These are phyloP conservation scores for Synergus umbraculus DNA, from an alignment of 2,888 invertebrate species.

Conservation along the genomic window DNA sequence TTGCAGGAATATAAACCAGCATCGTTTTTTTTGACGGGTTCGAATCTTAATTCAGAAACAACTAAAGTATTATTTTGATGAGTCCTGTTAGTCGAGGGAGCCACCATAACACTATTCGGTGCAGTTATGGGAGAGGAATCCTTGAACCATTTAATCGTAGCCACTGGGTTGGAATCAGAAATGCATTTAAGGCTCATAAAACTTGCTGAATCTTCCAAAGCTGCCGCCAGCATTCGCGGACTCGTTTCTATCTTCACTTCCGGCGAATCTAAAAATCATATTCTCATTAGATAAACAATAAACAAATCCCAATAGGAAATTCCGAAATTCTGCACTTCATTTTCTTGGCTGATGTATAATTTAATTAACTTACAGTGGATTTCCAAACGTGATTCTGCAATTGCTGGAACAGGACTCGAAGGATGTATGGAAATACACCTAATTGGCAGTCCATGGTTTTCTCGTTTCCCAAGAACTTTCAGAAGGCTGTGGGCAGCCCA, in stretches of 20 bases:
- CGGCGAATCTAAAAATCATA: slow-evolving; percentile 78
- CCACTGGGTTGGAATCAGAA: slow-evolving; percentile 81
- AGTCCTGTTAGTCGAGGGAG: slow-evolving; percentile 53
- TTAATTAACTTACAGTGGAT: slow-evolving; percentile 83
- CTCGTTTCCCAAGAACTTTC: slow-evolving; percentile 88
- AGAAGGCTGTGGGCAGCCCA: slow-evolving; percentile 93
- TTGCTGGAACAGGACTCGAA: slow-evolving; percentile 84
- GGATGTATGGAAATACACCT: slow-evolving; percentile 92
- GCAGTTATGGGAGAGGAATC: slow-evolving; percentile 66
- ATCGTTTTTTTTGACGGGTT: slow-evolving; percentile 80
- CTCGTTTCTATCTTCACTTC: slow-evolving; percentile 78
- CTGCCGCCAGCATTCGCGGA: slow-evolving; percentile 76
- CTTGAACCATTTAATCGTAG: slow-evolving; percentile 79
- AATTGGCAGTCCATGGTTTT: slow-evolving; percentile 87
- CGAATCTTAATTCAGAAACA: slow-evolving; percentile 78
- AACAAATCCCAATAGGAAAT: background rate
- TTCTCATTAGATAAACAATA: slow-evolving; percentile 10
- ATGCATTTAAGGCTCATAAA: slow-evolving; percentile 78
- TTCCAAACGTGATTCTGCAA: slow-evolving; percentile 89
- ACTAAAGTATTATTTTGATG: slow-evolving; percentile 66
- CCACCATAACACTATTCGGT: slow-evolving; percentile 48
- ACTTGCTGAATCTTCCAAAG: slow-evolving; percentile 79
- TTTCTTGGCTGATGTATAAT: background rate
- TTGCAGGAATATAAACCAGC: slow-evolving; percentile 91
- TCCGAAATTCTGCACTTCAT: background rate